Evolutionary conservation across 2,888 invertebrate species (phyloP).

Genomic region (Pristionchus exspectatus): DNA sequence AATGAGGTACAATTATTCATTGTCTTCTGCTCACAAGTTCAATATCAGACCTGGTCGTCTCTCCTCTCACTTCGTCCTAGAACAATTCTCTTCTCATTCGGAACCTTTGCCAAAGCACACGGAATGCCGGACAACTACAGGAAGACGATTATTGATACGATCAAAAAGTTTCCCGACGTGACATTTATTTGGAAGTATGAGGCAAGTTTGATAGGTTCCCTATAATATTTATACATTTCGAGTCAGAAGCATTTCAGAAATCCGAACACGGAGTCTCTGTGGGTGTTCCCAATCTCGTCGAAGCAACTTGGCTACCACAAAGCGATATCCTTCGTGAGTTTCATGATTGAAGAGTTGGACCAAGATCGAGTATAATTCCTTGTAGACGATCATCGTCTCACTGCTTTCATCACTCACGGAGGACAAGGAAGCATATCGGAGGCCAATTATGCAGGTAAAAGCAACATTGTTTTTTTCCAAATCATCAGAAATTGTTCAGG

Average conservation of each 20-base stretch:
- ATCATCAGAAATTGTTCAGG: background rate
- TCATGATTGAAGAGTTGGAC: background rate
- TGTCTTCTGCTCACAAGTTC: background rate
- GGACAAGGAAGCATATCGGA: constrained; percentile 46
- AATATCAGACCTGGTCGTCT: constrained; percentile 26
- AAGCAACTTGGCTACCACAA: background rate
- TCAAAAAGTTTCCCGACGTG: constrained; percentile 23
- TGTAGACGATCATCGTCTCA: constrained; percentile 33
- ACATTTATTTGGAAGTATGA: constrained; percentile 54
- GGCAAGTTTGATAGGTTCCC: background rate
- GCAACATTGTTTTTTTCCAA: background rate
- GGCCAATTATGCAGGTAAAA: background rate
- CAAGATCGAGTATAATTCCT: background rate
- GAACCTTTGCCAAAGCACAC: background rate
- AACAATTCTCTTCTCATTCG: constrained; percentile 32
- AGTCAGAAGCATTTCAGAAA: background rate
- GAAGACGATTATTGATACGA: background rate
- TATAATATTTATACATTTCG: background rate
- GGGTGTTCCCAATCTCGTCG: background rate
- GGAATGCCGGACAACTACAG: background rate
- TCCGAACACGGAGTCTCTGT: background rate
- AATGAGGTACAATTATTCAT: background rate
- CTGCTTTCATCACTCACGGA: constrained; percentile 49
- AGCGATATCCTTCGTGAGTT: background rate
- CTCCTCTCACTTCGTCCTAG: background rate